Conservation (phyloP, 2,888 invertebrate genomes). For the Trachelus iudaicus region DNA sequence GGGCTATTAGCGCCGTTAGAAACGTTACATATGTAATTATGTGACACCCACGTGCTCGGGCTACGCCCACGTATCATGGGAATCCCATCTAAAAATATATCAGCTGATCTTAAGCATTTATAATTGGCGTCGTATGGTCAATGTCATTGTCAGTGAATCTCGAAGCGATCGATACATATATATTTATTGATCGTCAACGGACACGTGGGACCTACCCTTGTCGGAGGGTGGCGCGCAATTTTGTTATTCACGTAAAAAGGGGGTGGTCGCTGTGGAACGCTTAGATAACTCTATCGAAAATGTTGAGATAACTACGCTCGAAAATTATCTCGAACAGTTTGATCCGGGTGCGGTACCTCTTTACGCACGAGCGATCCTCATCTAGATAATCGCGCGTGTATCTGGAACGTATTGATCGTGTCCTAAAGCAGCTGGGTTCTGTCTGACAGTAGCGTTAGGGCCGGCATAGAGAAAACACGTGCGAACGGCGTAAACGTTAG, state of each 20-base stretch:
- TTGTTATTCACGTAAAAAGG: not conserved
- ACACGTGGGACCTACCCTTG: not conserved
- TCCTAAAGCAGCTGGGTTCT: slow-evolving; percentile 50
- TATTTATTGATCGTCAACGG: not conserved
- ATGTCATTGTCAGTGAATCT: not conserved
- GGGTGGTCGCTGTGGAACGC: not conserved
- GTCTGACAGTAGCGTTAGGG: slow-evolving; percentile 59
- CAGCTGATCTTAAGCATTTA: not conserved
- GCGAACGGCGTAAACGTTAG: not conserved
- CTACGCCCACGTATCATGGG: slow-evolving; percentile 22
- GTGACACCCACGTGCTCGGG: slow-evolving; percentile 9
- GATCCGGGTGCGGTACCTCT: not conserved
- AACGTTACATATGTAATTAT: slow-evolving; percentile 29
- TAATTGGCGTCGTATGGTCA: not conserved
- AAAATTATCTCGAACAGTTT: not conserved
- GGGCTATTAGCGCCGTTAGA: slow-evolving; percentile 23
- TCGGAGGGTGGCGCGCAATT: not conserved
- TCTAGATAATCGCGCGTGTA: slow-evolving; percentile 53
- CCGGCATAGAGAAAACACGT: slow-evolving; percentile 54
- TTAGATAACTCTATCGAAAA: not conserved
- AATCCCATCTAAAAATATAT: slow-evolving; percentile 4
- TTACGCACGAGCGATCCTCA: slow-evolving; percentile 14
- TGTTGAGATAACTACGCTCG: not conserved
- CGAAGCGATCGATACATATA: not conserved
- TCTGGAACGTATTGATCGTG: slow-evolving; percentile 62